Percentiles rank a stretch among this genome's conserved stretches.
These are phyloP conservation scores for Cyaniris semiargus DNA, from an alignment of 2,888 invertebrate species.

Conservation along the genomic window DNA sequence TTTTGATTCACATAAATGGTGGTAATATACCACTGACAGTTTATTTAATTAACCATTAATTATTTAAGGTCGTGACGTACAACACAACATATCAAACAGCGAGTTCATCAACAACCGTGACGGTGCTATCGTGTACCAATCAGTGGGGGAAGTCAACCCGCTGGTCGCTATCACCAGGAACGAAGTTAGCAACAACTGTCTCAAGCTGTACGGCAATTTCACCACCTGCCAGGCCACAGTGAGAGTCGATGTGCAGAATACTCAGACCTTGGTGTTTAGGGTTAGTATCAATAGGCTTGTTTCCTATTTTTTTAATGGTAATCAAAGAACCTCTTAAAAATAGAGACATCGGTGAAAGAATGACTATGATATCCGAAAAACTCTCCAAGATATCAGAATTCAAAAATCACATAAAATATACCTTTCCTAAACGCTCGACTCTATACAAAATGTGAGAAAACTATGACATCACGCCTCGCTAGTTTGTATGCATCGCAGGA, in stretches of 20 bases:
- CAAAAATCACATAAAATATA: too few species aligned
- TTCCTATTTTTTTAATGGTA: too few species aligned
- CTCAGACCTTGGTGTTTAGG: conserved; percentile 91
- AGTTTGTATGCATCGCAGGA: too few species aligned
- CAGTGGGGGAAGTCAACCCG: conserved; percentile 97
- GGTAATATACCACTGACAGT: background rate
- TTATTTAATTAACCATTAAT: background rate
- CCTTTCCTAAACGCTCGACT: too few species aligned
- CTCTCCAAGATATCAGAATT: too few species aligned
- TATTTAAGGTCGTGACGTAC: conserved; percentile 89
- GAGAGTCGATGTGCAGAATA: conserved; percentile 95
- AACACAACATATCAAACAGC: conserved; percentile 93
- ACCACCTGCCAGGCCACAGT: conserved; percentile 93
- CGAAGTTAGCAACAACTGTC: conserved; percentile 92
- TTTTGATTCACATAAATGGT: background rate
- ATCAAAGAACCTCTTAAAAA: too few species aligned
- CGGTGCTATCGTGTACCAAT: conserved; percentile 92
- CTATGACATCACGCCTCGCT: too few species aligned
- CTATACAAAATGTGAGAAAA: too few species aligned
- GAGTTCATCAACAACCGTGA: conserved; percentile 89
- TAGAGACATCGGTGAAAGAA: too few species aligned
- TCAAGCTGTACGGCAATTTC: conserved; percentile 95
- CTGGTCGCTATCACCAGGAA: conserved; percentile 92
- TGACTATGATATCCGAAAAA: too few species aligned
- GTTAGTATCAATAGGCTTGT: conserved; percentile 77